Percentiles rank a stretch among this genome's conserved stretches.
Evolutionary conservation across 2,888 invertebrate genomes (phyloP).

Genomic region (Bimastos eiseni): DNA sequence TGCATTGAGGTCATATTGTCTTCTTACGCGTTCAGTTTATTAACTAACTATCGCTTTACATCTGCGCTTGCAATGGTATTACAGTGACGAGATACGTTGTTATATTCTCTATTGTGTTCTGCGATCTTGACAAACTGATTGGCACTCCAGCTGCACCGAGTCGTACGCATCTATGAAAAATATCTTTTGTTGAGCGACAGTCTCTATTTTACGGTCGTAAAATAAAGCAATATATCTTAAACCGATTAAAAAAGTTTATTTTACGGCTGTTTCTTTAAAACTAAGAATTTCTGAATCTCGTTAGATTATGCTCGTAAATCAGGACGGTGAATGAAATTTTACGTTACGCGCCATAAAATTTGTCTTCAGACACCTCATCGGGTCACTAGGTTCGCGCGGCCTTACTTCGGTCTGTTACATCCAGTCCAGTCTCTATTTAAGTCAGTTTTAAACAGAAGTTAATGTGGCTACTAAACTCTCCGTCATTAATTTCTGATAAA

Average conservation of each 20-base stretch:
- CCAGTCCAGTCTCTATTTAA: not conserved
- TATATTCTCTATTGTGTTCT: not conserved
- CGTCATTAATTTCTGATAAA: not conserved
- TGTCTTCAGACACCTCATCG: not conserved
- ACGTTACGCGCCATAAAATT: conserved; percentile 19
- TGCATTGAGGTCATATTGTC: not conserved
- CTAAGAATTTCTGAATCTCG: conserved; percentile 6
- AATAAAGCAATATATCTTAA: not conserved
- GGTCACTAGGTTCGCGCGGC: not conserved
- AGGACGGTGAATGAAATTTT: not conserved
- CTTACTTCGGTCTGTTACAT: not conserved
- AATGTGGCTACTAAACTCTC: not conserved
- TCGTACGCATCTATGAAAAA: not conserved
- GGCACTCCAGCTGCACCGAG: not conserved
- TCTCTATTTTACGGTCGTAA: not conserved
- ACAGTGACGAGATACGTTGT: not conserved
- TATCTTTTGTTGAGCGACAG: not conserved
- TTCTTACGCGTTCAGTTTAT: not conserved
- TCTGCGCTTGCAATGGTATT: not conserved
- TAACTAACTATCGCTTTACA: not conserved
- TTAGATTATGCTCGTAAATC: not conserved
- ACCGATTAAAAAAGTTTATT: not conserved
- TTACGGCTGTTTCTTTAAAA: not conserved
- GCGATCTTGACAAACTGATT: not conserved
- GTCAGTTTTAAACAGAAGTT: not conserved